phyloP scores from a whole-genome alignment of 1,140 invertebrate species.

The Diorhabda carinulata region DNA sequence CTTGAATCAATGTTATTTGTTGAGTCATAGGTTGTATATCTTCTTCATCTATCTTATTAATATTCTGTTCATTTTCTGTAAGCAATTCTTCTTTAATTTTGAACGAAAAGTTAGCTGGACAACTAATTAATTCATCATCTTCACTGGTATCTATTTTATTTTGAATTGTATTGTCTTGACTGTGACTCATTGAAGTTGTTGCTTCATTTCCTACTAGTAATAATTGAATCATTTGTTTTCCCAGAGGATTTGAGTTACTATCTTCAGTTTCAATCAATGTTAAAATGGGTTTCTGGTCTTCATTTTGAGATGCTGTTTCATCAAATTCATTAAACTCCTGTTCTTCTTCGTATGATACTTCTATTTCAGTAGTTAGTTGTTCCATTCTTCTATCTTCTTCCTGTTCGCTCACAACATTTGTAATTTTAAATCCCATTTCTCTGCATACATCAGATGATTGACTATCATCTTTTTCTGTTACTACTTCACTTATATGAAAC shows the following conservation, averaged over 20 bases:
- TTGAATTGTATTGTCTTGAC: not conserved
- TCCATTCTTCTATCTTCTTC: not conserved
- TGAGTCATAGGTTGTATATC: not conserved
- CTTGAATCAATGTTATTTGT: too few species aligned
- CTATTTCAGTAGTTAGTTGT: not conserved
- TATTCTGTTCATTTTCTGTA: not conserved
- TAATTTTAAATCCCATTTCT: conserved; percentile 12
- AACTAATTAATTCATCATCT: too few species aligned
- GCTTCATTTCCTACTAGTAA: not conserved
- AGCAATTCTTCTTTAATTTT: not conserved
- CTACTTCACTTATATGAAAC: conserved; percentile 13
- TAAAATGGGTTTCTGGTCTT: not conserved
- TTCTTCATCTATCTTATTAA: not conserved
- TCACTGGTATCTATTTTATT: too few species aligned
- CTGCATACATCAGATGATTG: conserved; percentile 1
- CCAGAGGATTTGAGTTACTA: too few species aligned
- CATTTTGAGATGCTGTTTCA: not conserved
- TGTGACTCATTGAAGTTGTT: not conserved
- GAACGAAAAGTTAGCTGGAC: not conserved
- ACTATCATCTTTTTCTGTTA: conserved; percentile 11
- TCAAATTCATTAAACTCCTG: not conserved
- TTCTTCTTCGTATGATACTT: not conserved
- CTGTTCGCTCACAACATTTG: conserved; percentile 7
- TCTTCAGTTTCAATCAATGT: not conserved
- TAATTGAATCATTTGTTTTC: too few species aligned